Conservation (phyloP, 2,113 vertebrate genomes). For the Stictonetta naevosa region DNA sequence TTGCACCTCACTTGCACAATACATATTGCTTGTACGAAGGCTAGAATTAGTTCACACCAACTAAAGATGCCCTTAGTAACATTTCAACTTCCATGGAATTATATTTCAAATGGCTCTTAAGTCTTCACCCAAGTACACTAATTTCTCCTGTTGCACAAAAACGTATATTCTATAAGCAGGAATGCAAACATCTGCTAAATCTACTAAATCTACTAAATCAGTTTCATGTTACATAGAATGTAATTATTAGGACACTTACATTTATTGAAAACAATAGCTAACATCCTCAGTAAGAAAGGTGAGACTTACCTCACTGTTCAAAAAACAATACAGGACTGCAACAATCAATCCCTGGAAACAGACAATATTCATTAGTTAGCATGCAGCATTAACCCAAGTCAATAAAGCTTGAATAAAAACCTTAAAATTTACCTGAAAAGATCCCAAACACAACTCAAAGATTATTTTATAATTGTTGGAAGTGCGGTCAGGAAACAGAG, state of each 20-base stretch:
- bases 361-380: background rate
- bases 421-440: constrained; percentile 86
- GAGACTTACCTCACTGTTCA: constrained; percentile 90
- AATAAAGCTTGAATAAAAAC: background rate
- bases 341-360: constrained; percentile 87
- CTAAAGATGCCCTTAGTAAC: background rate
- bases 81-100: background rate
- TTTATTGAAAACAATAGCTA: background rate
- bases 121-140: background rate
- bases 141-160: background rate
- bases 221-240: background rate
- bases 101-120: background rate
- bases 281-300: background rate
- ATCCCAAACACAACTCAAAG: constrained; percentile 90
- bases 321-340: constrained; percentile 90
- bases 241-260: background rate
- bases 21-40: background rate
- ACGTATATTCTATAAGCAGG: background rate
- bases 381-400: background rate
- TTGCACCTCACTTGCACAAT: background rate
- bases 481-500: constrained; percentile 78
- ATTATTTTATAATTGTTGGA: constrained; percentile 84
- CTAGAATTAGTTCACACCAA: background rate
- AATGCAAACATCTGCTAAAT: background rate
- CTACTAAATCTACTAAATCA: background rate